Evolutionary conservation across 2,113 vertebrate species (phyloP).

Genomic region (Xenopus tropicalis): DNA sequence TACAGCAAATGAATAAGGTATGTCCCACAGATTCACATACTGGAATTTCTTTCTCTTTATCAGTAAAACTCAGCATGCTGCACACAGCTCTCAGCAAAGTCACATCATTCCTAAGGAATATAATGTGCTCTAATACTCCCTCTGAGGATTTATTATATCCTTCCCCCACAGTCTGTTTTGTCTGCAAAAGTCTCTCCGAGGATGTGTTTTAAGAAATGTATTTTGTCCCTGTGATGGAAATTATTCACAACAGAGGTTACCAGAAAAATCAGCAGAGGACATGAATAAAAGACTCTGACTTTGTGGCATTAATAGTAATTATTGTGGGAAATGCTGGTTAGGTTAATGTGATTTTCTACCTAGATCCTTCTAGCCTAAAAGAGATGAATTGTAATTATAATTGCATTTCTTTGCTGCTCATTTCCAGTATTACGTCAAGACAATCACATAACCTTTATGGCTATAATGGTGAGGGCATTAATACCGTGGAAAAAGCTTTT

Average conservation of each 20-base stretch:
- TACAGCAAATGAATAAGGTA: neutral
- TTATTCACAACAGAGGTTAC: conserved; percentile 29
- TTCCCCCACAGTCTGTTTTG: conserved; percentile 36
- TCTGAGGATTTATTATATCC: conserved; percentile 37
- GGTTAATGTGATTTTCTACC: neutral
- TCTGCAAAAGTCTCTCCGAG: conserved; percentile 35
- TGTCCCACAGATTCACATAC: neutral
- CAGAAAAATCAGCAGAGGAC: conserved; percentile 23
- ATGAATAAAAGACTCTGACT: neutral
- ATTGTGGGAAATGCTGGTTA: neutral
- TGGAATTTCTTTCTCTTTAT: conserved; percentile 7
- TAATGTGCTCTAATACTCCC: conserved; percentile 36
- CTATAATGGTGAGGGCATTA: neutral
- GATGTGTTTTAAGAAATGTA: conserved; percentile 29
- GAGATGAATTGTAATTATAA: neutral
- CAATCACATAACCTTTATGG: neutral
- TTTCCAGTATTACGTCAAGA: neutral
- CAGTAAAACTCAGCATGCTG: conserved; percentile 17
- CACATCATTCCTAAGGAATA: conserved; percentile 21
- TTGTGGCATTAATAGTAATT: conserved; percentile 1
- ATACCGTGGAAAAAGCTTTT: neutral
- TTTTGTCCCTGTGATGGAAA: conserved; percentile 30
- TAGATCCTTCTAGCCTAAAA: neutral
- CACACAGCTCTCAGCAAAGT: conserved; percentile 14
- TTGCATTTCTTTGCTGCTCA: neutral